A percentile compares a stretch with the other conserved stretches of the same genome.
Evolutionary conservation across 2,113 vertebrate genomes (phyloP).

Genomic region (Spea multiplicata): DNA sequence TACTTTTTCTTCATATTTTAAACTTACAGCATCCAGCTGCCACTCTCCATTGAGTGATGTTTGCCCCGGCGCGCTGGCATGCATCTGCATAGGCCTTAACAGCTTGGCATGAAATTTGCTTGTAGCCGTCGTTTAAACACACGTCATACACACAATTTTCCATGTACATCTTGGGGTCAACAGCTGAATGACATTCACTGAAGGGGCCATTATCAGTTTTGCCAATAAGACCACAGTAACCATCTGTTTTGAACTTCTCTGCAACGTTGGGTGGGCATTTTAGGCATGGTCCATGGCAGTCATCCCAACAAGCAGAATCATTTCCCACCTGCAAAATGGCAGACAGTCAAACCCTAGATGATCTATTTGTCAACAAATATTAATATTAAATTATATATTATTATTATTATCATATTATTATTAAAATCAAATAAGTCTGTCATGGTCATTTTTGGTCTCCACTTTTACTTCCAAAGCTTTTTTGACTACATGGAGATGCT

Average conservation of each 20-base stretch:
- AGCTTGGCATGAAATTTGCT: conserved; percentile 48
- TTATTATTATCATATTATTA: no score
- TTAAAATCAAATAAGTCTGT: no score
- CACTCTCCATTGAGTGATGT: conserved; percentile 57
- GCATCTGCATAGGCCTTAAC: conserved; percentile 52
- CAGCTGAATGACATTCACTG: conserved; percentile 34
- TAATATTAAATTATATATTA: no score
- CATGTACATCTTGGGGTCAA: conserved; percentile 52
- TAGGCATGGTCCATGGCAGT: conserved; percentile 62
- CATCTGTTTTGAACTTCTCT: conserved; percentile 45
- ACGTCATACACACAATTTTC: conserved; percentile 58
- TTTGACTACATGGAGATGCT: no score
- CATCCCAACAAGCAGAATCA: conserved; percentile 66
- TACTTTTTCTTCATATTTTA: not conserved
- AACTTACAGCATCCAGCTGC: conserved; percentile 58
- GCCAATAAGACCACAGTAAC: conserved; percentile 64
- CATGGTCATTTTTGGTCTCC: no score
- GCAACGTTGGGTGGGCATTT: conserved; percentile 54
- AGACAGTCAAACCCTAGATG: no score
- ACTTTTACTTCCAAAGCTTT: no score
- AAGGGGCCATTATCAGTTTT: conserved; percentile 52
- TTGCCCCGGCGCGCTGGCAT: conserved; percentile 52
- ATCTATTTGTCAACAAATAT: no score
- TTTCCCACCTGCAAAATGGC: conserved; percentile 33
- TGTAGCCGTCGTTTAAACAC: conserved; percentile 50